Evolutionary conservation across 30 jellyfish, hydroid and myxozoan species (phyloP).

Genomic region (Aurelia coerulea): DNA sequence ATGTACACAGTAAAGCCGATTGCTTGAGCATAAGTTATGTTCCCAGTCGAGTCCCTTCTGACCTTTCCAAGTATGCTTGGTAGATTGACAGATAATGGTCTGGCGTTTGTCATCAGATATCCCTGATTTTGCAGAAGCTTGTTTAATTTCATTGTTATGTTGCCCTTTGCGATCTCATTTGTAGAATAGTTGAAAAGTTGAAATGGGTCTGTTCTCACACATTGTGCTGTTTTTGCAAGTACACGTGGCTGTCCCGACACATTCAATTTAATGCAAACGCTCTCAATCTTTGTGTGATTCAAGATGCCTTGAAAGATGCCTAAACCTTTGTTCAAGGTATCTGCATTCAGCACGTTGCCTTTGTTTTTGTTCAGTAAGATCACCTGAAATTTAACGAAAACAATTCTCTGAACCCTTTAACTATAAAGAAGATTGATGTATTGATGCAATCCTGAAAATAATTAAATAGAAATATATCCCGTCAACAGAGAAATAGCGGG

Average conservation of each 20-base stretch:
- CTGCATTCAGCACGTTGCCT: slow-evolving; percentile 17
- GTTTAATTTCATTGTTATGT: background rate
- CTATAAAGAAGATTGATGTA: too few relatives aligned
- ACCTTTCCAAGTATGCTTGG: slow-evolving; percentile 17
- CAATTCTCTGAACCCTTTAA: too few relatives aligned
- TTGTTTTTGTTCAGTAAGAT: background rate
- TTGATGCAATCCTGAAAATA: too few relatives aligned
- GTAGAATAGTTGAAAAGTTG: slow-evolving; percentile 29
- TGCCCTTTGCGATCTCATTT: slow-evolving; percentile 1
- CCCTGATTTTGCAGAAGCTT: background rate
- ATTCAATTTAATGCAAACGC: slow-evolving; percentile 28
- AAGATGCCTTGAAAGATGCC: slow-evolving; percentile 22
- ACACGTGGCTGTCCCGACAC: slow-evolving; percentile 5
- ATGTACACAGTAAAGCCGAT: background rate
- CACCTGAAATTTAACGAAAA: background rate
- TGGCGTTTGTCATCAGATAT: slow-evolving; percentile 20
- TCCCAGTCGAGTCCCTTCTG: slow-evolving; percentile 1
- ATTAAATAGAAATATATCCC: too few relatives aligned
- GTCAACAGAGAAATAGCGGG: too few relatives aligned
- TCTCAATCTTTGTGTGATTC: slow-evolving; percentile 21
- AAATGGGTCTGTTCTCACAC: slow-evolving; percentile 37
- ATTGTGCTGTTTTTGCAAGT: slow-evolving; percentile 3
- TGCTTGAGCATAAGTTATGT: slow-evolving; percentile 11
- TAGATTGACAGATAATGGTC: slow-evolving; percentile 18
- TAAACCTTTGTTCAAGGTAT: background rate